Evolutionary conservation across 2,113 vertebrate species (phyloP), one percentile per base, ranked within the genome.

Genomic region (Anser brachyrhynchus): DNA sequence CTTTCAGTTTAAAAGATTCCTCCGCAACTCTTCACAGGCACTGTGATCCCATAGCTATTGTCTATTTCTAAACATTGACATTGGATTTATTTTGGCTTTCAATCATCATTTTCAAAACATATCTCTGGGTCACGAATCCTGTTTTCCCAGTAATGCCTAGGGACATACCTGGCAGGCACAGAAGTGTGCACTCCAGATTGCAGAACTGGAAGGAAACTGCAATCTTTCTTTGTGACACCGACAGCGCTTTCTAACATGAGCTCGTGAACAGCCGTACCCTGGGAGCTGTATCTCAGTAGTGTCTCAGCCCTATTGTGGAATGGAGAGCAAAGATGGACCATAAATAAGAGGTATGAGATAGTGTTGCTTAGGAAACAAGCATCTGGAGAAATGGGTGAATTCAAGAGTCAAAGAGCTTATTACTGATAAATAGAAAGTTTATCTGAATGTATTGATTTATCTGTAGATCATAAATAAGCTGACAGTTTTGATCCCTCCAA

Each of bases 71-170:
- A 95, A 86, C 92, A 70, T n/a, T 79, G 90, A 67, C 89, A 67
- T 89, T 95, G 31, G 7, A 89, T 96, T 97, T 76, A 86, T 94
- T 96, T 65, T 62, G 75, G 43, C 81, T 93, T 89, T 97, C 95
- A 71, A 25, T 96, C 95, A 89, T 87, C 46, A 54, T 96, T 94
- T 87, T 31, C 85, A 58, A 91, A 78, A 87, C 17, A 89, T 55
- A 52, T 87, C 31, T 37, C 70, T 72, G 84, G 96, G 96, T 83
- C 92, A 81, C 31, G 71, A 91, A 66, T 87, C 61, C 87, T 92
- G 67, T 70, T 97, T 91, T 91, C 92, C 87, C 76, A 29, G 89
- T 69, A 62, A 82, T 41, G 91, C 74, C 83, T 77, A 43, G 91
- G 94, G 96, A 87, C 87, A 6, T 58, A 23, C 70, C 73, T 37